Conservation (phyloP, 1,140 invertebrate genomes). For the Pseudomyrmex flavicornis region DNA sequence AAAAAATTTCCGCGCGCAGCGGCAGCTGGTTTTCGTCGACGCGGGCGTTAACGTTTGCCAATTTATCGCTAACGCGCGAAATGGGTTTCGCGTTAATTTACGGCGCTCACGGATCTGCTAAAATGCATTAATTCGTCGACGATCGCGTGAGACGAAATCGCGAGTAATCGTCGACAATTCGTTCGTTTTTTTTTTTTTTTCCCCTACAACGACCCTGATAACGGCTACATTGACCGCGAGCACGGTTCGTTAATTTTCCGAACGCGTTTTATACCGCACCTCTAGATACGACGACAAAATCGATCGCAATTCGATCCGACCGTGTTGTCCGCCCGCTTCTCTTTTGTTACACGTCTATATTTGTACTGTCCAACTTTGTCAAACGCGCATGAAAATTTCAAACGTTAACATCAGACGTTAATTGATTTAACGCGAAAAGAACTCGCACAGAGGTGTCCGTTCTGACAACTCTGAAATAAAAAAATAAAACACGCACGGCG, state of each 20-base stretch:
- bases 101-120: slow-evolving; percentile 64
- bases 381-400: slow-evolving; percentile 3
- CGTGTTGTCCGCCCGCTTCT: neutral
- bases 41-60: slow-evolving; percentile 68
- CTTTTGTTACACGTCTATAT: neutral
- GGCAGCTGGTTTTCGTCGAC: slow-evolving; percentile 66
- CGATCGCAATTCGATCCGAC: slow-evolving; percentile 18
- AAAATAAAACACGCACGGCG: neutral
- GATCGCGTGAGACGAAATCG: slow-evolving; percentile 55
- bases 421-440: neutral
- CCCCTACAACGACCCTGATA: neutral
- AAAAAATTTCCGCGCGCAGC: slow-evolving; percentile 55
- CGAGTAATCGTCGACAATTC: slow-evolving; percentile 34
- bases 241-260: slow-evolving; percentile 46
- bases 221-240: slow-evolving; percentile 4
- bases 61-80: slow-evolving; percentile 69
- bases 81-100: slow-evolving; percentile 68
- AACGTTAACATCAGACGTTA: slow-evolving; percentile 4
- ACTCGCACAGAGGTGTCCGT: neutral
- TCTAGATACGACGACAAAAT: slow-evolving; percentile 41
- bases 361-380: slow-evolving; percentile 4
- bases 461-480: neutral
- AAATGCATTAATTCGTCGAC: slow-evolving; percentile 74
- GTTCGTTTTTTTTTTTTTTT: neutral
- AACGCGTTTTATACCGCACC: slow-evolving; percentile 16